Evolutionary conservation across 2,888 invertebrate species (phyloP), one percentile per base, ranked within the genome.

Genomic region (Cerastoderma edule): DNA sequence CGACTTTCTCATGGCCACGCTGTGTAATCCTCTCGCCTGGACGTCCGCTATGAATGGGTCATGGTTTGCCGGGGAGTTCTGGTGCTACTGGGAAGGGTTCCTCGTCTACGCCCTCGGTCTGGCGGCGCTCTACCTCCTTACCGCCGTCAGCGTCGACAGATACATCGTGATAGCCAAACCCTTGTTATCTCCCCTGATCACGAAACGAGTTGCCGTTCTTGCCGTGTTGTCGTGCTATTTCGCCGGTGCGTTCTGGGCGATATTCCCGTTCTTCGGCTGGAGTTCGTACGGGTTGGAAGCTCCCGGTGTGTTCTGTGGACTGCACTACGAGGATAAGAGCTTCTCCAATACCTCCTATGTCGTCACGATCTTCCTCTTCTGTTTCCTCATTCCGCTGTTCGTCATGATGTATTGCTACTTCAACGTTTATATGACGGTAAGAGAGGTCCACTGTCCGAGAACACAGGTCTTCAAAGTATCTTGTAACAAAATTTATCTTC

Each of bases 91-190:
- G 24, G 87, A 89, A 53, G 90, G 85, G 13, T 90, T 90, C 71
- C 32, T 80, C 8, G 87, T 89, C 8, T 89, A 87, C 65, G 86
- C 86, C 35, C 72, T 89, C 5, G 89, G 89, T 6, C 71, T 89
- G 28, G 57, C 86, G 4, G 85, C 87, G 44, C 83, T 90, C 73
- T 88, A 89, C 63, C 75, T 89, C 16, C 73, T 90, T 24, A 83
- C 85, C 8, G 87, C 89, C 2, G 86, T 90, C 19, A 87, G 90
- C 10, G 68, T 89, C 2, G 89, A 89, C 71, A 80, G 89, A 16
- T 90, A 88, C 73, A 78, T 88, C n/a, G 87, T 88, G 30, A 90
- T 90, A 54, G 87, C 87, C 33, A 87, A 85, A 30, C 88, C 89
- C 0, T 63, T 86, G 22, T 77, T 80, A 35, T 79, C 83, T 2